Conservation (phyloP, 2,113 vertebrate species). For the Muscicapa adusta region DNA sequence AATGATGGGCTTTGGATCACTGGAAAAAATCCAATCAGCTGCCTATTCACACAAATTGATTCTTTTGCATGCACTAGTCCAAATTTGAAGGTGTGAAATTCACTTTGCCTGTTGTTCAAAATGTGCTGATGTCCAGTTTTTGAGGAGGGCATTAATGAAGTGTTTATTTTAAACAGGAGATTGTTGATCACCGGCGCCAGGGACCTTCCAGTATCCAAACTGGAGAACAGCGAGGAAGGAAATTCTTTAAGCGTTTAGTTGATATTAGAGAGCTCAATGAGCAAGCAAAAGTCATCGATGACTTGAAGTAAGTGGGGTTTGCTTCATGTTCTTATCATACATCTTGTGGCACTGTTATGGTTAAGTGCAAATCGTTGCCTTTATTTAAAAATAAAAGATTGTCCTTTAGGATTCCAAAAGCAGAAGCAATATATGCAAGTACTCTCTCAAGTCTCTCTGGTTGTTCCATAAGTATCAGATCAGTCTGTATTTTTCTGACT, state of each 20-base stretch:
- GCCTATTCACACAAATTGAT: constrained; percentile 44
- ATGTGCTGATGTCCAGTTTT: accelerated
- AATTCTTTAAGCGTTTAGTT: constrained; percentile 90
- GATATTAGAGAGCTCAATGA: constrained; percentile 97
- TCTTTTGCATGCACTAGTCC: constrained; percentile 70
- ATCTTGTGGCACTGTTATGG: not conserved
- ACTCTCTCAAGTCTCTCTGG: not conserved
- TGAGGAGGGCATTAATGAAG: not conserved
- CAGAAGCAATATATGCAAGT: not conserved
- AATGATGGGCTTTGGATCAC: constrained; percentile 69
- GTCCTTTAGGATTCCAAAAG: not conserved
- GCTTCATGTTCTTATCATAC: not conserved
- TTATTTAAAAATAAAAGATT: not conserved
- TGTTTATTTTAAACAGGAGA: constrained; percentile 76
- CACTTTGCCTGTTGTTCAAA: not conserved
- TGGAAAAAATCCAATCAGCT: constrained; percentile 62
- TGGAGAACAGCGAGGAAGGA: constrained; percentile 85
- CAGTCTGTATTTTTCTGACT: not conserved
- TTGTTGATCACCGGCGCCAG: constrained; percentile 83
- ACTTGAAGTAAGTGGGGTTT: constrained; percentile 86
- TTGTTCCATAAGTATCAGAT: not conserved
- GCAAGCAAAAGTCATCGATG: constrained; percentile 97
- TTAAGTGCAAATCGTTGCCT: not conserved
- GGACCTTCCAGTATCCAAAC: constrained; percentile 75
- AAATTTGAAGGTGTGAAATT: constrained; percentile 58